Conservation (phyloP, 2,888 invertebrate species). For the Mythimna lalbum region DNA sequence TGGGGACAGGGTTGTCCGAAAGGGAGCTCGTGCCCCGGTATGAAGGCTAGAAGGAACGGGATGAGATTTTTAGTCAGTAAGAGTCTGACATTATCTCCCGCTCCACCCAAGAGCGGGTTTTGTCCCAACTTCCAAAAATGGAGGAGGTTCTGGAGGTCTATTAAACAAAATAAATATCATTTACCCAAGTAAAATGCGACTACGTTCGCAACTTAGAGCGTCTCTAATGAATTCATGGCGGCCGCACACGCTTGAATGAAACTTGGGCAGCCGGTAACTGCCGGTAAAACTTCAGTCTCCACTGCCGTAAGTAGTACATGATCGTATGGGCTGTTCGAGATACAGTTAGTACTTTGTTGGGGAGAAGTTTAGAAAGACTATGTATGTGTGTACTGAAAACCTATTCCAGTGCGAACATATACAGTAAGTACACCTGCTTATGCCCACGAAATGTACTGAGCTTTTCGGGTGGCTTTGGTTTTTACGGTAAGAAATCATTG, state of each 20-base stretch:
- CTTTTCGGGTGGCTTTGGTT: too few relatives aligned
- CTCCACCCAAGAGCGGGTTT: too few relatives aligned
- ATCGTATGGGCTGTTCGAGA: slow-evolving; percentile 9
- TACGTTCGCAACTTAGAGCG: slow-evolving; percentile 18
- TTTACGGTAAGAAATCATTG: too few relatives aligned
- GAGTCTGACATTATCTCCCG: too few relatives aligned
- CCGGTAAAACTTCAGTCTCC: slow-evolving; percentile 32
- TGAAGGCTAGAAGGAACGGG: too few relatives aligned
- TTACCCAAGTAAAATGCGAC: slow-evolving; percentile 24
- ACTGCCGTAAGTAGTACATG: neutral
- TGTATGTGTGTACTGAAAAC: neutral
- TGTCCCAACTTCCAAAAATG: too few relatives aligned
- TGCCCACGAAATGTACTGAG: too few relatives aligned
- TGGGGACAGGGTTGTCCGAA: too few relatives aligned
- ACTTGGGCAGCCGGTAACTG: slow-evolving; percentile 23
- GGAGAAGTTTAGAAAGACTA: neutral
- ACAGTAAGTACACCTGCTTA: neutral
- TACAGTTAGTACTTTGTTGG: neutral
- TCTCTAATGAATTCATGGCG: slow-evolving; percentile 51
- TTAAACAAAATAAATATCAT: too few relatives aligned
- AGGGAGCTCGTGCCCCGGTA: too few relatives aligned
- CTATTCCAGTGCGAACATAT: neutral
- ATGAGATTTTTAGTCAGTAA: too few relatives aligned
- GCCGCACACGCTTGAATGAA: slow-evolving; percentile 36
- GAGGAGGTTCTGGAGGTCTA: too few relatives aligned